Base-by-base conservation (phyloP, 1,140 invertebrate genomes). In the Papilio polytes region DNA sequence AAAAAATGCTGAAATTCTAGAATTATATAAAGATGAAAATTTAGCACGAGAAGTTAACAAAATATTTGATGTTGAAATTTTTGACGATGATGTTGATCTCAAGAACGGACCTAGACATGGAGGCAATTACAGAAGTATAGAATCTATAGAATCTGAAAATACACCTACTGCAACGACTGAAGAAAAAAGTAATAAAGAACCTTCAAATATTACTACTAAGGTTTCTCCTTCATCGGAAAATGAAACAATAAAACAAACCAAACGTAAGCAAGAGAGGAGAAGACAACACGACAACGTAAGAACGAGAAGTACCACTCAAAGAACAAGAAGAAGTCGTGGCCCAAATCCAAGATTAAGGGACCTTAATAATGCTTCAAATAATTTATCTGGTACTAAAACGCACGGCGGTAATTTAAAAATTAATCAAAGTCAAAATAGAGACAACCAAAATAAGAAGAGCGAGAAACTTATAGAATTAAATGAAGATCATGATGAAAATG, bases 21-120 rank as follows among this genome's bases (percentile, higher is more conserved):
- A 94, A 73, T 87, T 94, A 78, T 95, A 91, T 70, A 92, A 89
- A 86, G 93, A 95, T 80, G 92, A 94, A 80, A 92, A 91, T 70
- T 88, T 95, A 81, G 91, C 94, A 9, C 90, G 91, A 85, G 90
- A 95, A 73, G 86, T 95, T 31, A 95, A 95, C 83, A 89, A 91
- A 83, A 84, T 95, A 72, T 90, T 90, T 10, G 94, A 90, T 80
- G 93, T 95, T 9, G 95, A 95, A 89, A 82, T 95, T 81, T 95
- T 95, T 74, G 91, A 83, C 82, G 86, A 90, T 78, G 86, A 92
- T 80, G 81, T 94, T 80, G 86, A 94, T 80, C 70, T 92, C 7
- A 86, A 89, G 41, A 84, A 85, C 73, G 91, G 92, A n/a, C 94
- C 92, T 15, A 92, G 86, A 83, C 92, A 94, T 80, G 94, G 93